A percentile compares a stretch with the other conserved stretches of the same genome.
Conservation (phyloP, 2,797 vertebrate genomes). For the Onychomys leucogaster region DNA sequence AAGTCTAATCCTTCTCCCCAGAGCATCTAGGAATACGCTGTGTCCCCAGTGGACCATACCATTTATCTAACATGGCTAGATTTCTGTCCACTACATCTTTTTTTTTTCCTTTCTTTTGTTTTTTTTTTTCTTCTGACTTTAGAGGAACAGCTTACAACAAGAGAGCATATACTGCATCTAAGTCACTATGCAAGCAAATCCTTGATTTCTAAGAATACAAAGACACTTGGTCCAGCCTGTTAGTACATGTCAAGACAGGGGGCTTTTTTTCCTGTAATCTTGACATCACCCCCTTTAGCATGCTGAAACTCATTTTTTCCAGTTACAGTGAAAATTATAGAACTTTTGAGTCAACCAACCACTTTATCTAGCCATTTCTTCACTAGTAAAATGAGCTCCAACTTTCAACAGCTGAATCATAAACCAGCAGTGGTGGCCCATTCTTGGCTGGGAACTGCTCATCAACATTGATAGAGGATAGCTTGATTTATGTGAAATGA, state of each 20-base stretch:
- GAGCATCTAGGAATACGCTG: background rate
- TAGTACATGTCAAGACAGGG: background rate
- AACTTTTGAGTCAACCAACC: background rate
- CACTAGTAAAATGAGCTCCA: background rate
- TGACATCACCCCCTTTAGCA: background rate
- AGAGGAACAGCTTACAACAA: background rate
- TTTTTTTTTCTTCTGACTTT: background rate
- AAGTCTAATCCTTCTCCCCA: background rate
- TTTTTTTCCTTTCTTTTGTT: too few relatives aligned
- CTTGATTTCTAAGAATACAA: conserved; percentile 32
- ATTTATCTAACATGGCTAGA: background rate
- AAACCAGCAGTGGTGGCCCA: background rate
- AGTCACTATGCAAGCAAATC: background rate
- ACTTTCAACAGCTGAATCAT: conserved; percentile 34
- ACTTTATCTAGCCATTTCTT: background rate
- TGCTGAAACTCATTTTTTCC: background rate
- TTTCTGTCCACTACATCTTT: too few relatives aligned
- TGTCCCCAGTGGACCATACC: accelerated
- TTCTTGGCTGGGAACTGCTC: background rate
- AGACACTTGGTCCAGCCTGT: background rate
- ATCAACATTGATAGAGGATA: background rate
- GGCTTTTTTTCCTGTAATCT: background rate
- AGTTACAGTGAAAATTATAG: background rate
- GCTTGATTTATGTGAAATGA: conserved; percentile 31
- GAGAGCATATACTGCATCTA: background rate